Base-by-base conservation (phyloP, 2,797 vertebrate species). In the Phyllotis vaccarum region DNA sequence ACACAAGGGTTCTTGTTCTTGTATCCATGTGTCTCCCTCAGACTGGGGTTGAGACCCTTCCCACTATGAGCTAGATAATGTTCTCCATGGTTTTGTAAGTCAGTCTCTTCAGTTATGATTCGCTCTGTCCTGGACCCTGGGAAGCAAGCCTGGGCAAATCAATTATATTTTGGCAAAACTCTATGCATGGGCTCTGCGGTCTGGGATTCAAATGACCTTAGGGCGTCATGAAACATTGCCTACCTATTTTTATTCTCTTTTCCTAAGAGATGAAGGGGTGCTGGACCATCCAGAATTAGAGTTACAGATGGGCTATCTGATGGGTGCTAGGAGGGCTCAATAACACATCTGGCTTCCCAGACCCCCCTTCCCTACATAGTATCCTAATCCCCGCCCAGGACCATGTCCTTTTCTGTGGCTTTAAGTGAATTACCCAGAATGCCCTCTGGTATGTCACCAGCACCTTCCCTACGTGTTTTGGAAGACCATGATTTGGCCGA, bases 141-240 rank as follows among this genome's bases (percentile, higher is more conserved):
- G 7, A 52, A 40, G 8, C 6, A 66, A 54, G 24, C 62, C 3
- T 21, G 31, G 10, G 5, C 19, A 13, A 7, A 43, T 31, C 11
- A 12, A 2, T 19, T 0, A 0, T 1, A 49, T 24, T 49, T 27
- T 3, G 3, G 6, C 1, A 52, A 82, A 40, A 19, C 37, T 37
- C 49, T 22, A 12, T 2, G 8, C 4, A 70, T 0, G 17, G 89
- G 17, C 7, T 1, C 62, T 13, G 43, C 66, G 16, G 40, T 34
- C 3, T 31, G 56, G 74, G 80, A 56, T 89, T 74, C 56, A 91
- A 27, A 14, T 66, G 43, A 56, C 19, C 49, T 72, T 22, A 49
- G 24, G 22, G 72, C 31, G 52, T 34, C 54, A 83, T 40, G 29
- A 91, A 82, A 37, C 34, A 74, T 12, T 16, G 10, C 49, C n/a